These are phyloP conservation scores for Acrocera orbiculus DNA, from an alignment of 2,888 invertebrate species.

Conservation along the genomic window DNA sequence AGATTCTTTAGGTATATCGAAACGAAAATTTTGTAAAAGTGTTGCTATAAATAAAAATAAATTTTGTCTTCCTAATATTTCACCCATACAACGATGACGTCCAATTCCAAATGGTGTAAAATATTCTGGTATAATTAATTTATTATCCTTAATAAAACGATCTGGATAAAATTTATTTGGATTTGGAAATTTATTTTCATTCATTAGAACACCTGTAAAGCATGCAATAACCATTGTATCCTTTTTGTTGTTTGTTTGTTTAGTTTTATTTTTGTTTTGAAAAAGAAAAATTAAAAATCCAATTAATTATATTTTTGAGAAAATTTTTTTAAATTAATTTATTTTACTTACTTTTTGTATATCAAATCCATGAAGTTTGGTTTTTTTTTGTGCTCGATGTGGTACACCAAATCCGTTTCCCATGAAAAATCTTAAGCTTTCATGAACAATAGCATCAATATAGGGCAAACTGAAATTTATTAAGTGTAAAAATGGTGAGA, in stretches of 20 bases:
- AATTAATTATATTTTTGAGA: background rate
- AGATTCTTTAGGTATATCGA: conserved; percentile 45
- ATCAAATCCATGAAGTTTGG: conserved; percentile 48
- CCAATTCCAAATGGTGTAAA: conserved; percentile 65
- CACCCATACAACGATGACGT: conserved; percentile 68
- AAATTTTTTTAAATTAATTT: background rate
- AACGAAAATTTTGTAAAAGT: conserved; percentile 53
- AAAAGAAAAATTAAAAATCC: conserved; percentile 10
- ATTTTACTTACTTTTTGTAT: conserved; percentile 50
- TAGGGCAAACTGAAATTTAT: conserved; percentile 51
- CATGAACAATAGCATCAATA: conserved; percentile 58
- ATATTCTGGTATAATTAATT: conserved; percentile 43
- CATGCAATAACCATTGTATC: conserved; percentile 66
- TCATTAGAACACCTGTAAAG: conserved; percentile 53
- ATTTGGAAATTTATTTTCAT: conserved; percentile 46
- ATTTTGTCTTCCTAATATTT: conserved; percentile 54
- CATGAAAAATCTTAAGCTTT: conserved; percentile 64
- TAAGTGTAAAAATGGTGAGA: conserved; percentile 1
- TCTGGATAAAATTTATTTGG: conserved; percentile 58
- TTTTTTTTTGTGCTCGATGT: conserved; percentile 57
- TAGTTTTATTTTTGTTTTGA: no score
- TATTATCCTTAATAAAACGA: conserved; percentile 46
- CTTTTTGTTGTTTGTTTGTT: no score
- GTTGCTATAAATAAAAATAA: conserved; percentile 58
- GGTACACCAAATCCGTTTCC: conserved; percentile 62